Evolutionary conservation across 2,888 invertebrate species (phyloP), one percentile per base, ranked within the genome.

Genomic region (Asteroscopus sphinx): DNA sequence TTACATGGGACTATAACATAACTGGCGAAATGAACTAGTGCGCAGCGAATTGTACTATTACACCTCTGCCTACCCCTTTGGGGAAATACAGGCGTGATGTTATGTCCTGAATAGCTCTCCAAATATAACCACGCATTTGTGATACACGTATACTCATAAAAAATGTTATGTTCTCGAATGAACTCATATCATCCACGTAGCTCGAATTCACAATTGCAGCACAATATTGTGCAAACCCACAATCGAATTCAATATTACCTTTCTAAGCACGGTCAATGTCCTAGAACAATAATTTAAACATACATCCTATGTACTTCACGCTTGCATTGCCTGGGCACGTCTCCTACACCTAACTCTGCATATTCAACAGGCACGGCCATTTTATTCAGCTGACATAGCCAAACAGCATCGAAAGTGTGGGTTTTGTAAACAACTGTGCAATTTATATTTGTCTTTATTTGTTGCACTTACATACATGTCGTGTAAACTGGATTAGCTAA

Each of bases 321-420:
- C 33, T 53, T 46, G 48, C 28, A 58, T 25, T 36, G 58, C 12
- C 33, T 28, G 26, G 7, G 32, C 64, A 66, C 66, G 59, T 58
- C 21, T 12, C 16, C 7, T 52, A 13, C 45, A 35, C 41, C 13
- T 8, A 40, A 33, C 12, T 47, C 48, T 58, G 46, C 53, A 65
- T 65, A 65, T 65, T 65, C 65, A 65, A 49, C 44, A 53, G 45
- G 8, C 33, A 35, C 21, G 11, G 48, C 48, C 25, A 58, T 35
- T 58, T 52, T 47, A 64, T 58, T 48, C 66, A 15, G 9, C 12
- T 15, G 25, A 28, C 37, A 45, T 49, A 30, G 28, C 45, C 32
- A 52, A 56, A 57, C 37, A 37, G 3, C 64, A 44, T 36, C 33
- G 64, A 65, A 65, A 65, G 45, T 65, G 42, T 56, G 30, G 17